Evolutionary conservation across 2,113 vertebrate genomes (phyloP), one percentile per base, ranked within the genome.

Genomic region (Coptodon rendalli): DNA sequence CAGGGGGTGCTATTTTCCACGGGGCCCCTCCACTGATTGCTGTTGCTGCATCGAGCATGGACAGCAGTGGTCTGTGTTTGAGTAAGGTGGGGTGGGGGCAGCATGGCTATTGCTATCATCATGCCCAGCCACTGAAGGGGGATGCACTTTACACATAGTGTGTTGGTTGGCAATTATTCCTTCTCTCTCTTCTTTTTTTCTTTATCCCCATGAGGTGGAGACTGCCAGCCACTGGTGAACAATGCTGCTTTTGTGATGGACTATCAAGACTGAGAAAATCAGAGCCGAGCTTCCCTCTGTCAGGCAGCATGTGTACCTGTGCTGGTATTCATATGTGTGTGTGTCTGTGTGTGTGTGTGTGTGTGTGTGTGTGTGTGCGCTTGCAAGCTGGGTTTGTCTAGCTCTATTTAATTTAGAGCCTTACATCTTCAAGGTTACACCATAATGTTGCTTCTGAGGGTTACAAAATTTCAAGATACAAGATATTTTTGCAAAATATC

Each of bases 121-220:
- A 27, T 48, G 27, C 48, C 73, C 17, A 19, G 73, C 86, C 82
- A 43, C 87, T 84, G 91, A 89, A 86, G 82, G 90, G 79, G 86
- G 56, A 84, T 81, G 89, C 61, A 80, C 87, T 92, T 87, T 79
- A 87, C 90, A 80, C 88, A 59, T 22, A 29, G 85, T 80, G 87
- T 76, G 59, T 89, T 84, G 57, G 91, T 87, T 88, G 89, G 82
- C 87, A 94, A 93, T 92, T 93, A 93, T 86, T 89, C 82, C 84
- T 84, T 22, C 90, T 81, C 45, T 31, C 31, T n/a, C 31, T 36
- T 40, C 36, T 24, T 24, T 52, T 83, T 91, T 71, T 83, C 22
- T 89, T 83, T 36, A 63, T 76, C 81, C 92, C 84, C 85, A 80
- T 27, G 81, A 89, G 91, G 88, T 40, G 56, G 66, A 87, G 57